phyloP scores from a whole-genome alignment of 2,113 vertebrate species.

The Embiotoca jacksoni region DNA sequence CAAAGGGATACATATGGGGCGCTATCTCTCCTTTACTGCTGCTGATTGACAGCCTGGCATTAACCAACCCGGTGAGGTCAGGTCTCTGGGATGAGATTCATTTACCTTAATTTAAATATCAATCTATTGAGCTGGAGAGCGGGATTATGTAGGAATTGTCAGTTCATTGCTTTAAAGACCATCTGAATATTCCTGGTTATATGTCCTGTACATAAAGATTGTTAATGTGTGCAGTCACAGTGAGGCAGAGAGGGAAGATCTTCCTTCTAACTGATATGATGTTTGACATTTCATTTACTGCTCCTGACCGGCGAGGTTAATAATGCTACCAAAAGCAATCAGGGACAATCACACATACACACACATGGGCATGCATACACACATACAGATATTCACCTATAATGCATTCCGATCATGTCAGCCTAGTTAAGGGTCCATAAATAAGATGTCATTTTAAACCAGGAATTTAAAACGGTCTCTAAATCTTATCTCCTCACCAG shows the following conservation, averaged over 20 bases:
- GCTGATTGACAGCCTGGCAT: constrained; percentile 63
- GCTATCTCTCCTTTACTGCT: constrained; percentile 6
- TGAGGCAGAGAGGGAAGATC: constrained; percentile 46
- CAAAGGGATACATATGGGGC: constrained; percentile 35
- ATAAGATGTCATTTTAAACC: constrained; percentile 72
- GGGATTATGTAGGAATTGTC: constrained; percentile 64
- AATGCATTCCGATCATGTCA: constrained; percentile 70
- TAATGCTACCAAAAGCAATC: constrained; percentile 79
- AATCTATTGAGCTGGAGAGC: constrained; percentile 50
- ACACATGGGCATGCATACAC: background rate
- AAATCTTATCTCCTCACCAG: constrained; percentile 46
- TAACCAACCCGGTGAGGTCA: constrained; percentile 58
- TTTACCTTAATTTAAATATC: constrained; percentile 74
- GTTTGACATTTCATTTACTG: constrained; percentile 83
- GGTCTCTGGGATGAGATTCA: constrained; percentile 59
- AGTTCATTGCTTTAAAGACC: constrained; percentile 62
- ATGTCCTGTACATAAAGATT: constrained; percentile 51
- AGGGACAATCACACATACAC: constrained; percentile 30
- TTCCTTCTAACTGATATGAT: constrained; percentile 78
- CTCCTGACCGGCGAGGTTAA: constrained; percentile 82
- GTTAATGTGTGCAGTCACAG: constrained; percentile 56
- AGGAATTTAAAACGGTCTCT: constrained; percentile 49
- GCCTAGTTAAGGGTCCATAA: constrained; percentile 62
- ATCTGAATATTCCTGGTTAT: constrained; percentile 41
- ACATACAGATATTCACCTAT: background rate